Evolutionary conservation across 1,140 invertebrate species (phyloP).

Genomic region (Lysiphlebus fabarum): DNA sequence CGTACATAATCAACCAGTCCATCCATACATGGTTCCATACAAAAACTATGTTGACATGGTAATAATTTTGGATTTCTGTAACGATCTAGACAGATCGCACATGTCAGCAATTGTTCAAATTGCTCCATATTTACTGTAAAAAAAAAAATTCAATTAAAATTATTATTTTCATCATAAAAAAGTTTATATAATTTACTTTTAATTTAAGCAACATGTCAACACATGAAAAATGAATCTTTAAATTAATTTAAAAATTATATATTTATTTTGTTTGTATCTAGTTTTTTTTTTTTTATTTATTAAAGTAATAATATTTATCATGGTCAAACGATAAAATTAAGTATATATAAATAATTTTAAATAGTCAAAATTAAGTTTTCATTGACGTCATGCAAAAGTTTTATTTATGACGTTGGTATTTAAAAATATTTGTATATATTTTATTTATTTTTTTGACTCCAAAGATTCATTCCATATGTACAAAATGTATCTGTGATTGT

Average conservation of each 20-base stretch:
- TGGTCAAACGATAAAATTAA: too few species aligned
- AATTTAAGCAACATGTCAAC: neutral
- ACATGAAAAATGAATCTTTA: neutral
- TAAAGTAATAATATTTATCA: too few species aligned
- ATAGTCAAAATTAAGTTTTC: too few species aligned
- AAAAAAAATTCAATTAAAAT: neutral
- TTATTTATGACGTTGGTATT: too few species aligned
- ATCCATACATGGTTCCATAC: conserved; percentile 97
- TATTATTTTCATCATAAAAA: neutral
- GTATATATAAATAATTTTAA: too few species aligned
- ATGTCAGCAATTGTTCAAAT: conserved; percentile 95
- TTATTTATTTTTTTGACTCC: too few species aligned
- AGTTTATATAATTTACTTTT: neutral
- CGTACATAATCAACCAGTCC: conserved; percentile 92
- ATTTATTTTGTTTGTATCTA: too few species aligned
- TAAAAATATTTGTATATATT: too few species aligned
- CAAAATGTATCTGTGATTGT: too few species aligned
- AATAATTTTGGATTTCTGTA: conserved; percentile 95
- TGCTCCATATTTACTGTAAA: conserved; percentile 75
- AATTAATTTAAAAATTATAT: neutral
- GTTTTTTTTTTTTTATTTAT: too few species aligned
- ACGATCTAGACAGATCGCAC: conserved; percentile 95
- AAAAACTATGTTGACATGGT: conserved; percentile 99
- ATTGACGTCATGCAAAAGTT: too few species aligned
- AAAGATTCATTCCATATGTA: too few species aligned